phyloP scores from a whole-genome alignment of 2,113 vertebrate genomes.

The Maccullochella peelii region DNA sequence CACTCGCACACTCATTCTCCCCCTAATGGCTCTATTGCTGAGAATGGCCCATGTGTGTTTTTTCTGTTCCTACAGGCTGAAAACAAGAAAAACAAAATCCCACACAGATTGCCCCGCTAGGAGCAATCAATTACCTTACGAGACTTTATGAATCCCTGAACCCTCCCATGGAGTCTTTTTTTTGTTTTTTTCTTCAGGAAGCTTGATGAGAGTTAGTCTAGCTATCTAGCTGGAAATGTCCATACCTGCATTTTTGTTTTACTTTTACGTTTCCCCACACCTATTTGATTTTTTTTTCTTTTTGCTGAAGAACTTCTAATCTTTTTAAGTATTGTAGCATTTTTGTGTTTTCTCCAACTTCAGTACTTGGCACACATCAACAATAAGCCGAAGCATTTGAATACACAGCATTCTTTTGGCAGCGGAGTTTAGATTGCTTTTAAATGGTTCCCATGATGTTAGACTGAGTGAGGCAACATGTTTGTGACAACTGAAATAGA shows the following conservation, averaged over 20 bases:
- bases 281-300: not conserved
- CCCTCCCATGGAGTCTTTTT: conserved; percentile 59
- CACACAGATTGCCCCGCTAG: conserved; percentile 78
- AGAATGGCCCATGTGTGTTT: conserved; percentile 72
- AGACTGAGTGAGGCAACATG: conserved; percentile 60
- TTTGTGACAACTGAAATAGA: conserved; percentile 81
- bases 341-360: conserved; percentile 15
- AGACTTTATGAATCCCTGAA: conserved; percentile 71
- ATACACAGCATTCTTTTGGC: conserved; percentile 51
- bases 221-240: conserved; percentile 53
- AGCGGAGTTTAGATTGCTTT: conserved; percentile 55
- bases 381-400: conserved; percentile 36
- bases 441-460: conserved; percentile 76
- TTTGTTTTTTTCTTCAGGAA: conserved; percentile 23
- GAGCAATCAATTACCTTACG: conserved; percentile 79
- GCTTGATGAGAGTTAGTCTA: conserved; percentile 55
- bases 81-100: conserved; percentile 79
- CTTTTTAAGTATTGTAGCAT: conserved; percentile 23
- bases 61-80: conserved; percentile 69
- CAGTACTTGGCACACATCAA: conserved; percentile 22
- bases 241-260: conserved; percentile 57
- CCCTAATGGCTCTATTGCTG: conserved; percentile 68
- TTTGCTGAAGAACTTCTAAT: conserved; percentile 5
- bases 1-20: conserved; percentile 51
- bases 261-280: not conserved